Conservation (phyloP, 2,888 invertebrate genomes). For the Lithodes maja region DNA sequence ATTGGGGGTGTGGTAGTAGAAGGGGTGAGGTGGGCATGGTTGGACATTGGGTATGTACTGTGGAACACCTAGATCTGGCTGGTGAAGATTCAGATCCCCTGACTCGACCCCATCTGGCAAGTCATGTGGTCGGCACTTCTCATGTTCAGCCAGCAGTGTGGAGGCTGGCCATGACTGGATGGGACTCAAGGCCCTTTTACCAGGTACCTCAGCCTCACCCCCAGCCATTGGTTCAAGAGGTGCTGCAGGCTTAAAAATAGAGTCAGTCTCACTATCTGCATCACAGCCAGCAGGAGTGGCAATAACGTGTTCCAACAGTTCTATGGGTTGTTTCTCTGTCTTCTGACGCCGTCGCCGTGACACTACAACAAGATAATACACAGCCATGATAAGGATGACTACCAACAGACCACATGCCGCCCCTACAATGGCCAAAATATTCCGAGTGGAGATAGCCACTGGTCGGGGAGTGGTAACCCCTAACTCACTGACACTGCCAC, state of each 20-base stretch:
- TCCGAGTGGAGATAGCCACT: constrained; percentile 51
- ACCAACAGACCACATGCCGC: constrained; percentile 65
- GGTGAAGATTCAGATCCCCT: constrained; percentile 44
- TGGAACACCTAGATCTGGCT: constrained; percentile 70
- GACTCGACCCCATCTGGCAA: constrained; percentile 47
- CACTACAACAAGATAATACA: constrained; percentile 66
- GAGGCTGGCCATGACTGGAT: constrained; percentile 70
- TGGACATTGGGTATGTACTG: constrained; percentile 53
- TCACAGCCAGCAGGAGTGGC: constrained; percentile 59
- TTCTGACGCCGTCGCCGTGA: constrained; percentile 58
- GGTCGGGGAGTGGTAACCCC: constrained; percentile 63
- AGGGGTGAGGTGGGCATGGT: constrained; percentile 59
- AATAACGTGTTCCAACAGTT: constrained; percentile 48
- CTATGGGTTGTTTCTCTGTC: constrained; percentile 62
- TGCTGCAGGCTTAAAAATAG: constrained; percentile 68
- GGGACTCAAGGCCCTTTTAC: constrained; percentile 65
- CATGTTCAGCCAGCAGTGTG: constrained; percentile 68
- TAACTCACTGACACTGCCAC: constrained; percentile 59
- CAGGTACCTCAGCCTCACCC: constrained; percentile 57
- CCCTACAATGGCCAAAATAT: constrained; percentile 67
- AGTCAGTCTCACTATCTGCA: constrained; percentile 68
- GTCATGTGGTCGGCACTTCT: constrained; percentile 59
- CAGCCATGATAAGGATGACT: constrained; percentile 60
- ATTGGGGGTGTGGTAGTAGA: constrained; percentile 70
- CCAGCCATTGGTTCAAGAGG: constrained; percentile 57